Conservation (phyloP, 2,113 vertebrate genomes). For the Colossoma macropomum region DNA sequence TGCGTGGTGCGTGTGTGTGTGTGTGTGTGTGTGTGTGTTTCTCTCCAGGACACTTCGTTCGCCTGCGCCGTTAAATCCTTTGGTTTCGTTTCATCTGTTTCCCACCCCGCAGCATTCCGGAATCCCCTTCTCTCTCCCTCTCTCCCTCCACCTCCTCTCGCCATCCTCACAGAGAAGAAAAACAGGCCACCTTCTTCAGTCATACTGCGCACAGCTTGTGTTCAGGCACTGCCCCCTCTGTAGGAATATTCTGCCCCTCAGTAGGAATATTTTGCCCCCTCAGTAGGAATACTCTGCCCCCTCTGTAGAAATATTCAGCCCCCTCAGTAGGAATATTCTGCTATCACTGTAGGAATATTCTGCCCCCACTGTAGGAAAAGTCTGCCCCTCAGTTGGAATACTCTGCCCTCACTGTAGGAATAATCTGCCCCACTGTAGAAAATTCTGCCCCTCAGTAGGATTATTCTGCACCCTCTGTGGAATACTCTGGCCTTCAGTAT, state of each 20-base stretch:
- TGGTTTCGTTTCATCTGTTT: constrained; percentile 19
- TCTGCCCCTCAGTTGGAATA: not conserved
- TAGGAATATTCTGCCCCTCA: not conserved
- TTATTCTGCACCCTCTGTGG: not conserved
- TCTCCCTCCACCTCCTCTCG: not conserved
- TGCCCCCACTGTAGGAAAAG: not conserved
- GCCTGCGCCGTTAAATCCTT: constrained; percentile 1
- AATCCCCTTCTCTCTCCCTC: not conserved
- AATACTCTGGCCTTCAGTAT: not conserved
- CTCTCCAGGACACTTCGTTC: constrained; percentile 11
- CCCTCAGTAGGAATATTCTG: not conserved
- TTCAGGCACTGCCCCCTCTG: too few relatives aligned
- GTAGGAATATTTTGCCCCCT: not conserved
- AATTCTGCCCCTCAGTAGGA: not conserved
- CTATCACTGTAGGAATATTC: not conserved
- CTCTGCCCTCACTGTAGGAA: not conserved
- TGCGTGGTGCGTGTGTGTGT: constrained; percentile 14
- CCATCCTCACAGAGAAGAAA: not conserved
- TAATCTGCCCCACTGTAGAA: not conserved
- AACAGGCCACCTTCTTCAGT: not conserved
- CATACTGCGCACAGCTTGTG: too few relatives aligned
- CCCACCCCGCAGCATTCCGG: not conserved
- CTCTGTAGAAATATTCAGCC: not conserved
- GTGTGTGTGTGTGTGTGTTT: not conserved
- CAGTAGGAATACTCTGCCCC: not conserved